Conservation (phyloP, 2,888 invertebrate genomes). For the Cheilosia impressa region DNA sequence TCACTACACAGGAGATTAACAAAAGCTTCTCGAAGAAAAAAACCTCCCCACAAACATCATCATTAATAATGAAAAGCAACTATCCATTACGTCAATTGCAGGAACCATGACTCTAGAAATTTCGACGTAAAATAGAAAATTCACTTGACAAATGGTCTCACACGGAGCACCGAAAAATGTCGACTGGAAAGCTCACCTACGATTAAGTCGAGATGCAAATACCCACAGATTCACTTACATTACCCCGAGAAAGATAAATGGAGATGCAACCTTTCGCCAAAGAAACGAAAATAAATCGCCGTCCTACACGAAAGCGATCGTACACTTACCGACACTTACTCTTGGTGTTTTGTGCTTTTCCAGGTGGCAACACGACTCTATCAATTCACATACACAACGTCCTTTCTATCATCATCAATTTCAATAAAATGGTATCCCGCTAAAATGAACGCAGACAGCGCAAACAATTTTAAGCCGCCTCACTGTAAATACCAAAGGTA, state of each 20-base stretch:
- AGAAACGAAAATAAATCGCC: not conserved
- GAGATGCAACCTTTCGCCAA: not conserved
- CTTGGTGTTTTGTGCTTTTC: conserved; percentile 2
- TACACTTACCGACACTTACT: not conserved
- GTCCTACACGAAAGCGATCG: not conserved
- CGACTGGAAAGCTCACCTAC: conserved; percentile 3
- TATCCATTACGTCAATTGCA: conserved; percentile 20
- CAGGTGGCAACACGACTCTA: not conserved
- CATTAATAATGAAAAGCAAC: conserved; percentile 23
- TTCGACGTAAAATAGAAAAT: conserved; percentile 14
- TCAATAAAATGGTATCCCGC: not conserved
- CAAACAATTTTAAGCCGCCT: conserved; percentile 2
- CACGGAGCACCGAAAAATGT: not conserved
- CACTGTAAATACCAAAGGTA: not conserved
- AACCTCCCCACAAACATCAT: too few species aligned
- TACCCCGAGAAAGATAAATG: conserved; percentile 22
- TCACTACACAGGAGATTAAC: too few species aligned
- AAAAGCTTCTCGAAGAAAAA: too few species aligned
- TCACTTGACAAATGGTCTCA: conserved; percentile 29
- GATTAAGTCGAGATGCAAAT: conserved; percentile 28
- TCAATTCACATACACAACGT: not conserved
- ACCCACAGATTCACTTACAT: not conserved
- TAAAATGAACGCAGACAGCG: conserved; percentile 1
- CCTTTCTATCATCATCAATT: not conserved
- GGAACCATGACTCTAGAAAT: conserved; percentile 5